Conservation (phyloP, 2,797 vertebrate species). For the Intellagama lesueurii region DNA sequence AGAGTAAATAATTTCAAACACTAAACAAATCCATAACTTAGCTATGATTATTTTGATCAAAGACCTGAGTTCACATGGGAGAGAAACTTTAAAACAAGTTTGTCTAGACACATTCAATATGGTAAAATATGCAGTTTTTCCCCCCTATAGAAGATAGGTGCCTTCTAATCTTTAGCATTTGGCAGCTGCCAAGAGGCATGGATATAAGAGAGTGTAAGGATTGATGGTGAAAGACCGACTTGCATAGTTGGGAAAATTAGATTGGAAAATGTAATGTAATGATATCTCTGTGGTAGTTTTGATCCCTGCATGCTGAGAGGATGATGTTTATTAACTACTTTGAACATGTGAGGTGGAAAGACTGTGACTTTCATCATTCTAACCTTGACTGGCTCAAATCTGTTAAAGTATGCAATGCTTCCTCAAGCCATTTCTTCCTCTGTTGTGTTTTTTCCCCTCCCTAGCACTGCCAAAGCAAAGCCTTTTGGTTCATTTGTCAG, state of each 20-base stretch:
- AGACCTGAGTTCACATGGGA: neutral
- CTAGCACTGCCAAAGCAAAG: conserved; percentile 35
- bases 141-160: neutral
- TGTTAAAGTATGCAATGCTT: conserved; percentile 32
- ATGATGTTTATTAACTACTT: neutral
- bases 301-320: neutral
- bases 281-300: conserved; percentile 12
- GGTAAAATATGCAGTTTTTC: neutral
- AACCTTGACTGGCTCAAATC: conserved; percentile 15
- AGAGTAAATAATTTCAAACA: neutral
- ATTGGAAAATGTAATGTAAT: conserved; percentile 8
- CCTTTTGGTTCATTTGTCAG: conserved; percentile 39
- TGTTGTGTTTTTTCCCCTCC: too few species aligned
- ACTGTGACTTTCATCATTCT: conserved; percentile 1
- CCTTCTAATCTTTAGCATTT: neutral
- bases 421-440: neutral
- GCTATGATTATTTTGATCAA: conserved; percentile 8
- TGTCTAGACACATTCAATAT: neutral
- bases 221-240: neutral
- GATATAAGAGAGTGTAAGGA: fast-evolving
- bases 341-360: conserved; percentile 33
- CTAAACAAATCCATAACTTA: neutral
- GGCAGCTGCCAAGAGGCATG: neutral
- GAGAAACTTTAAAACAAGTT: neutral
- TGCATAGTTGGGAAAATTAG: neutral